These are phyloP conservation scores for Chromobotia macracanthus DNA, from an alignment of 2,797 vertebrate species.

Conservation along the genomic window DNA sequence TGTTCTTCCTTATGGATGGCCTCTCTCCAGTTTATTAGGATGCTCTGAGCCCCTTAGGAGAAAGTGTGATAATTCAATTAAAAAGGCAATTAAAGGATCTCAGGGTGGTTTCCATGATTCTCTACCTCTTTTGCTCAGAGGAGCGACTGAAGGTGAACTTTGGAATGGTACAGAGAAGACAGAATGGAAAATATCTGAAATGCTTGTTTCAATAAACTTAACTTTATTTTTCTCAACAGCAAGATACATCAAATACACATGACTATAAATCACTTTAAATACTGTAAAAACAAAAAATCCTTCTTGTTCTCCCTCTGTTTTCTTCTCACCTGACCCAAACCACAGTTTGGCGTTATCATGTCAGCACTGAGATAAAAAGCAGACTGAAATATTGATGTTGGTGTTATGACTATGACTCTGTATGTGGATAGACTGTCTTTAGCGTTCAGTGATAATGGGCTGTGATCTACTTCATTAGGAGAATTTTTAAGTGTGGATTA, in stretches of 20 bases:
- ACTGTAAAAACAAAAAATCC: slow-evolving; percentile 30
- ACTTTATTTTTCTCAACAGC: slow-evolving; percentile 9
- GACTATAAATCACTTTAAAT: slow-evolving; percentile 16
- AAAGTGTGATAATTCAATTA: slow-evolving; percentile 76
- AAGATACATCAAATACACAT: slow-evolving; percentile 18
- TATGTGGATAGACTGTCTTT: slow-evolving; percentile 82
- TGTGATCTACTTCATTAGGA: slow-evolving; percentile 90
- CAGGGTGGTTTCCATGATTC: slow-evolving; percentile 61
- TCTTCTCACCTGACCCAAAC: slow-evolving; percentile 64
- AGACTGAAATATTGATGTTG: slow-evolving; percentile 94
- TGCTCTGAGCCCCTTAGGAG: slow-evolving; percentile 63
- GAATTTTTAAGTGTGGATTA: slow-evolving; percentile 80
- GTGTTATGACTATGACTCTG: slow-evolving; percentile 87
- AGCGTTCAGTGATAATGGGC: slow-evolving; percentile 82
- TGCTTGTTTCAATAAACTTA: not conserved
- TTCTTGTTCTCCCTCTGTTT: slow-evolving; percentile 64
- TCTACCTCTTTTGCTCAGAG: slow-evolving; percentile 34
- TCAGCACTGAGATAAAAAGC: slow-evolving; percentile 70
- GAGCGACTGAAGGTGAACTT: slow-evolving; percentile 18
- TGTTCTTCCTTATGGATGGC: slow-evolving; percentile 70
- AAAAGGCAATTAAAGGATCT: slow-evolving; percentile 63
- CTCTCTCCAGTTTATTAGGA: slow-evolving; percentile 64
- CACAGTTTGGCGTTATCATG: slow-evolving; percentile 33
- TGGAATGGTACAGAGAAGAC: not conserved
- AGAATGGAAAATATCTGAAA: not conserved